Conservation (phyloP, 2,888 invertebrate species). For the Acanthosepion lycidas region DNA sequence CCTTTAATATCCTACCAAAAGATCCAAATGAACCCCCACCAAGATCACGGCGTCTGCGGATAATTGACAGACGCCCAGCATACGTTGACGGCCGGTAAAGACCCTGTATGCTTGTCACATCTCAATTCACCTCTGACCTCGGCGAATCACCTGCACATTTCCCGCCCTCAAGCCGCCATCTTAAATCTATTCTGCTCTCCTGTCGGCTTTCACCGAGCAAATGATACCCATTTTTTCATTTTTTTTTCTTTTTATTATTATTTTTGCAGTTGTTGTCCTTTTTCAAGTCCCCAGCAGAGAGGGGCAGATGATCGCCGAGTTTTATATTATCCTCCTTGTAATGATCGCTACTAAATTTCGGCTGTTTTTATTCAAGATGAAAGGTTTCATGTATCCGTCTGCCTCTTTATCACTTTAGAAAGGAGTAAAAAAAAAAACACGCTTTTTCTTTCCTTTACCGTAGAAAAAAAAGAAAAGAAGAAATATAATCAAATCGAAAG, state of each 20-base stretch:
- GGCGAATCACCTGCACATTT: not conserved
- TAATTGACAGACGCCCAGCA: constrained; percentile 33
- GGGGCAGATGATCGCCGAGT: no score
- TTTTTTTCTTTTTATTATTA: not conserved
- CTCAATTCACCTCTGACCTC: constrained; percentile 33
- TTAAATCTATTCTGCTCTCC: not conserved
- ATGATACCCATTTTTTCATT: not conserved
- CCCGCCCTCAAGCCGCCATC: not conserved
- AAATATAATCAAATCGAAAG: no score
- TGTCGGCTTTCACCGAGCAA: not conserved
- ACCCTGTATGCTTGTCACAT: constrained; percentile 33
- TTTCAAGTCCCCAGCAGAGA: no score
- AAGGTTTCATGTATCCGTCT: no score
- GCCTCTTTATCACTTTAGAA: no score
- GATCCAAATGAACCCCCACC: not conserved
- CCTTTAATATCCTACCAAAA: not conserved
- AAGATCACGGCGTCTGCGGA: not conserved
- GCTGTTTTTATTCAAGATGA: no score
- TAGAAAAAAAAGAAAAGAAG: no score
- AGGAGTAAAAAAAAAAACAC: no score
- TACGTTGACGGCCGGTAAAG: constrained; percentile 11
- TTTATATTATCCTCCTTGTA: no score
- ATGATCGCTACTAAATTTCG: no score
- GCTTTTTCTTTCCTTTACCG: no score
- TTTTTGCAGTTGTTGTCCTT: not conserved